These are phyloP conservation scores for Erpobdella octoculata DNA, from an alignment of 2,888 invertebrate genomes.

Conservation along the genomic window DNA sequence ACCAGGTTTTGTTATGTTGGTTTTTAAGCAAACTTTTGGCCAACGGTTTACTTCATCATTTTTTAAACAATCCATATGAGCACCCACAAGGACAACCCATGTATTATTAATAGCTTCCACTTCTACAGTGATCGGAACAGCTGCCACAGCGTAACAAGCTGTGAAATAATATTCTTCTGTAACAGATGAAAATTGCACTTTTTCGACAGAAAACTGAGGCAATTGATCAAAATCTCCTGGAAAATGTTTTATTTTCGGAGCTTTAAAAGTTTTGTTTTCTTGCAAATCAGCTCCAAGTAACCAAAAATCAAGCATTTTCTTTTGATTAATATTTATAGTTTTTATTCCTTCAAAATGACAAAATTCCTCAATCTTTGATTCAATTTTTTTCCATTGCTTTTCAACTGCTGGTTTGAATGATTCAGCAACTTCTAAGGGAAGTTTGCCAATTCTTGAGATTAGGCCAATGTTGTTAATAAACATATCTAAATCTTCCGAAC, in stretches of 20 bases:
- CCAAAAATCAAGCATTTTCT: constrained; percentile 10
- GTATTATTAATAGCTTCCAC: too few species aligned
- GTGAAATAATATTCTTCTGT: constrained; percentile 31
- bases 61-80: constrained; percentile 37
- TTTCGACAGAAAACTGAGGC: constrained; percentile 21
- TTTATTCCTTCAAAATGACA: neutral
- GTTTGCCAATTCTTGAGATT: neutral
- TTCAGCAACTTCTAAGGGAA: constrained; percentile 1
- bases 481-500: neutral
- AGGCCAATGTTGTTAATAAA: neutral
- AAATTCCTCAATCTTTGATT: neutral
- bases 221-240: constrained; percentile 37
- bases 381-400: neutral
- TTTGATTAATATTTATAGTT: neutral
- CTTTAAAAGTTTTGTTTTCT: constrained; percentile 11
- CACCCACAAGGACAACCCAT: constrained; percentile 38
- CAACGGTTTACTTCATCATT: constrained; percentile 25
- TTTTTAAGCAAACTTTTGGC: constrained; percentile 27
- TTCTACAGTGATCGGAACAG: too few species aligned
- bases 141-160: constrained; percentile 38
- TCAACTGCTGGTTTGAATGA: neutral
- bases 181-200: constrained; percentile 27
- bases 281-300: neutral
- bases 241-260: constrained; percentile 35
- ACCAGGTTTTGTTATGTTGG: neutral